Evolutionary conservation across 2,113 vertebrate genomes (phyloP), one percentile per base, ranked within the genome.

Genomic region (Catharus minimus): DNA sequence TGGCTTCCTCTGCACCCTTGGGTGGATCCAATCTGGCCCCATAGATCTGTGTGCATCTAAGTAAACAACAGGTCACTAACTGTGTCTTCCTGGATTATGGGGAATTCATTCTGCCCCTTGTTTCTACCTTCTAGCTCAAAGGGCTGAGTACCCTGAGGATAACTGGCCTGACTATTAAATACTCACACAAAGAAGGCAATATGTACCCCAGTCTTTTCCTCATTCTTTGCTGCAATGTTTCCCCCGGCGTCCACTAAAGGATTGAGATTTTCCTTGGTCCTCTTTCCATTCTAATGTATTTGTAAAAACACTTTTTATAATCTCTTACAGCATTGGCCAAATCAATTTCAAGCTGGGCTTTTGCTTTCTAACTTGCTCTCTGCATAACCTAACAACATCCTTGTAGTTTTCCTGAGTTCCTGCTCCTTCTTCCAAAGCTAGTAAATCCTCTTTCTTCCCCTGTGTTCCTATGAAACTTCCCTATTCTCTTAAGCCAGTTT

Each of bases 211-310:
- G 30, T 16, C 20, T 71, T 78, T 41, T 33, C n/a, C 30, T 71
- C 30, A 26, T 27, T 55, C 49, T 56, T 56, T 56, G 21, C 50
- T 26, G 32, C 26, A 56, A 30, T 43, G 6, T 49, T 56, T 43
- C 20, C 21, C 13, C 14, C 7, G 10, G 33, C 0, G 0, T 43
- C 14, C 57, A 49, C 49, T 10, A 49, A 62, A 64, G 8, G 30
- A 56, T 6, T 24, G 36, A 56, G 30, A 32, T 41, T 56, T 41
- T 36, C 49, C 17, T 56, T 56, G 21, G 27, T 41, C 16, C 7
- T 71, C 18, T 21, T 71, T 36, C 11, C 38, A 21, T 56, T 64
- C 11, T 15, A 64, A 32, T 15, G 17, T 43, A 56, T 64, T 55
- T 27, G 15, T 41, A 36, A 55, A 78, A 55, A 36, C 2, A 15